Evolutionary conservation across 2,888 invertebrate species (phyloP).

Genomic region (Hirtodrosophila cameraria): DNA sequence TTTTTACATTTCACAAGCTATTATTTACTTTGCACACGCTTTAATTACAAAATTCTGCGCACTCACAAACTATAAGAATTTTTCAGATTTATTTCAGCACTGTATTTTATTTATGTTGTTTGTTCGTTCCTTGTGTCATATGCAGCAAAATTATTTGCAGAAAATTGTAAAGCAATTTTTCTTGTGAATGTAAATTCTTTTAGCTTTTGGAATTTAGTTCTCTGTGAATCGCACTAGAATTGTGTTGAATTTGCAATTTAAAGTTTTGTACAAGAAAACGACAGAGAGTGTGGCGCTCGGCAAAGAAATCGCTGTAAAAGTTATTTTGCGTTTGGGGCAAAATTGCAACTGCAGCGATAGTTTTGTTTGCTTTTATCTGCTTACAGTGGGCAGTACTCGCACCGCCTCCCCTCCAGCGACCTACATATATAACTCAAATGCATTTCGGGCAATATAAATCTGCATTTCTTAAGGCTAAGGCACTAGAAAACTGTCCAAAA

Average conservation of each 20-base stretch:
- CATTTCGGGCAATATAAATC: constrained; percentile 45
- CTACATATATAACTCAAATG: constrained; percentile 16
- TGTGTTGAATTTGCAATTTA: constrained; percentile 66
- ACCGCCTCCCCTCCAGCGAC: not conserved
- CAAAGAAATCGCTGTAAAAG: constrained; percentile 10
- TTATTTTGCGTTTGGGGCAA: constrained; percentile 40
- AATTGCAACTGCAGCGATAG: constrained; percentile 49
- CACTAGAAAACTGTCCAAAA: constrained; percentile 53
- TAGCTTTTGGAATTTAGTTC: constrained; percentile 40
- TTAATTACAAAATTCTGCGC: constrained; percentile 22
- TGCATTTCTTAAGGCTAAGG: constrained; percentile 37
- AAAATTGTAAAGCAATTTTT: constrained; percentile 58
- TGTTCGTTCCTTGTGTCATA: constrained; percentile 30
- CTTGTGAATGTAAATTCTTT: constrained; percentile 56
- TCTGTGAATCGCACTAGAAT: constrained; percentile 33
- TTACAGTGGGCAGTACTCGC: constrained; percentile 19
- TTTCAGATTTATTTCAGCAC: constrained; percentile 24
- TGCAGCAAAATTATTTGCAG: constrained; percentile 47
- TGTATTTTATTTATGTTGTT: constrained; percentile 14
- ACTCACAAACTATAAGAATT: not conserved
- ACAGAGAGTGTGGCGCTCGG: not conserved
- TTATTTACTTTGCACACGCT: too few relatives aligned
- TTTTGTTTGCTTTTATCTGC: constrained; percentile 61
- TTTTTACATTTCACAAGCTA: too few relatives aligned
- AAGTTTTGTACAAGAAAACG: constrained; percentile 47